Evolutionary conservation across 92 coral and sea anemone species (phyloP), one percentile per base, ranked within the genome.

Genomic region (Chrysogorgia sp.): DNA sequence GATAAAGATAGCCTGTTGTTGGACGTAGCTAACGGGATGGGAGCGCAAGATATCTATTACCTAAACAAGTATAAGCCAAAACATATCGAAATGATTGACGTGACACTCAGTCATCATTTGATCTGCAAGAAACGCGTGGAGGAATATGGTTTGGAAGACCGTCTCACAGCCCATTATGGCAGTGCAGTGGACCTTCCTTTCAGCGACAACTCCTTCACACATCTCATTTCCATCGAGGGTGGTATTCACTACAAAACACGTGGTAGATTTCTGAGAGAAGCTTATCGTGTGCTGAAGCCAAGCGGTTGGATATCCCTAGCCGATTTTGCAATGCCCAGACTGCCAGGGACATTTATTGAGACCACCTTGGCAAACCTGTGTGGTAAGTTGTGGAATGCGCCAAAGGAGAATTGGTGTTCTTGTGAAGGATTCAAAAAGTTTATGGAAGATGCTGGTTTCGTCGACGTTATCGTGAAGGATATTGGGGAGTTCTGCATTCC

Each of bases 211-310:
- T 40, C 85, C 0, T 85, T 85, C 40, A 83, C 82, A 40, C 76
- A 26, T 25, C 77, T 85, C 37, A 59, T 85, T 34, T 85, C 76
- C 10, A 82, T 85, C 10, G 88, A 85, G 61, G 88, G 88, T 32
- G 84, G 75, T 17, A 67, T 82, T 17, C 84, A 84, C 75, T 69
- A 78, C 53, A 34, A 75, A 3, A 84, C 81, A 15, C 65, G 88
- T 34, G 62, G 58, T 35, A 74, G 62, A 53, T 84, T 84, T 48
- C 35, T 84, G 40, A 52, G 31, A 20, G 88, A 84, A 50, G 88
- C 88, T 10, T 84, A 58, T 53, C 88, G 88, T n/a, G 88, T 85
- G 20, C 77, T 85, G 23, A 67, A 85, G 59, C 88, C 88, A 20
- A 79, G 79, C 41, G 88, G 88, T 13, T 79, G 82, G 40, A 24